These are phyloP conservation scores for Tiliqua scincoides DNA, from an alignment of 2,113 vertebrate genomes.

Conservation along the genomic window DNA sequence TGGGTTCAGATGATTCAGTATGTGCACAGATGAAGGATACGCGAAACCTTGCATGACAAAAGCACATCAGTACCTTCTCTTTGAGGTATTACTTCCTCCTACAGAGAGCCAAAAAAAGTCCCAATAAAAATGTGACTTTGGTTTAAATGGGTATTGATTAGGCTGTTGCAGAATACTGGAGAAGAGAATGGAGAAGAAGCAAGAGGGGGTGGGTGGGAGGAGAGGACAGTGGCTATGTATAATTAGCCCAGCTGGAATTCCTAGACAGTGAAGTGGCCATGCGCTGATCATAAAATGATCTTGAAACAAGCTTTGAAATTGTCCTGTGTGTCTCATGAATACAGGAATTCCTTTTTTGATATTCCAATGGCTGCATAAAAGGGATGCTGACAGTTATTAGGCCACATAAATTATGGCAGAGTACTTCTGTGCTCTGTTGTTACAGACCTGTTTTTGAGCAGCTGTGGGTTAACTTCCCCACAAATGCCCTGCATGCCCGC, in stretches of 20 bases:
- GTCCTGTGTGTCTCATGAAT: slow-evolving; percentile 5
- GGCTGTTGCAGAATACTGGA: slow-evolving; percentile 9
- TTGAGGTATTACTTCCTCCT: neutral
- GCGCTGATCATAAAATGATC: slow-evolving; percentile 21
- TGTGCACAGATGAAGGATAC: neutral
- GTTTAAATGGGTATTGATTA: neutral
- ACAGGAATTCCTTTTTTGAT: slow-evolving; percentile 37
- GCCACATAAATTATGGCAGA: slow-evolving; percentile 29
- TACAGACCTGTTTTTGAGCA: slow-evolving; percentile 55
- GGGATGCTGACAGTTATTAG: slow-evolving; percentile 45
- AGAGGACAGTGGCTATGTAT: slow-evolving; percentile 15
- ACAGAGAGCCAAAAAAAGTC: neutral
- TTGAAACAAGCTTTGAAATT: slow-evolving; percentile 32
- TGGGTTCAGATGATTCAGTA: neutral
- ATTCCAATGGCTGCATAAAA: slow-evolving; percentile 38
- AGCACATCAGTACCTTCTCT: neutral
- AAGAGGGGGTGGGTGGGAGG: neutral
- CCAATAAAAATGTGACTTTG: slow-evolving; percentile 20
- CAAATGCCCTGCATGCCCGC: neutral
- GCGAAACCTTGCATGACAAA: neutral
- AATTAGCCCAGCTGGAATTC: slow-evolving; percentile 59
- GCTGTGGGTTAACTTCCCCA: slow-evolving; percentile 31
- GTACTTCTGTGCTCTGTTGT: slow-evolving; percentile 45
- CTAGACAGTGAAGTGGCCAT: slow-evolving; percentile 51
- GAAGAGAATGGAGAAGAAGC: neutral